Evolutionary conservation across 1,140 invertebrate species (phyloP), one percentile per base, ranked within the genome.

Genomic region (Eufriesea mexicana): DNA sequence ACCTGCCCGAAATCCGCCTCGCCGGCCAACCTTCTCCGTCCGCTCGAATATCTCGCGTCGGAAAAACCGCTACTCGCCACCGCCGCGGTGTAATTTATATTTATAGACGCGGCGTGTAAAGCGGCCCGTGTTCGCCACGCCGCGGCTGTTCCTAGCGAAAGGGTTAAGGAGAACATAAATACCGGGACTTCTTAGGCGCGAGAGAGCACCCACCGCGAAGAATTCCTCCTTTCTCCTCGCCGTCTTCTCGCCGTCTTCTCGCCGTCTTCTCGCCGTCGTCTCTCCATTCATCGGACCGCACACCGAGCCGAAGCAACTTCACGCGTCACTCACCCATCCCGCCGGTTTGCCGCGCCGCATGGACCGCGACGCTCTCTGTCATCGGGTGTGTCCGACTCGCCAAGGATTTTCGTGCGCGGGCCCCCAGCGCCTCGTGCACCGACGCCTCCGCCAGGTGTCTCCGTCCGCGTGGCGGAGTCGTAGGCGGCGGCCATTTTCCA

Each of bases 111-210:
- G 12, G 9, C 47, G 47, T 49, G 9, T 49, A 49, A n/a, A n/a
- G n/a, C n/a, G n/a, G n/a, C n/a, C n/a, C n/a, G n/a, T n/a, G n/a
- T n/a, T n/a, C n/a, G n/a, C n/a, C n/a, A n/a, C n/a, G 16, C 25
- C 45, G 76, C 35, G 47, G 59, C 59, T 25, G 1, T 61, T 61
- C 59, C 25, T 61, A 25, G 14, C 59, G n/a, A 7, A 25, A 28
- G 59, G 59, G n/a, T 62, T 23, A 42, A 71, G 14, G 55, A 18
- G 67, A 79, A 72, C n/a, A 23, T 79, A 72, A 79, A 79, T 71
- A 79, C 42, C n/a, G 45, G 7, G 23, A 35, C 62, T 66, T 70
- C 42, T 70, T 35, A 35, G 9, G 16, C 10, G 6, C 25, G 68
- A 57, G 55, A 47, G 55, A 23, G 51, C 42, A 49, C 2, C 75